Evolutionary conservation across 2,888 invertebrate species (phyloP).

Genomic region (Stomorhina lunata): DNA sequence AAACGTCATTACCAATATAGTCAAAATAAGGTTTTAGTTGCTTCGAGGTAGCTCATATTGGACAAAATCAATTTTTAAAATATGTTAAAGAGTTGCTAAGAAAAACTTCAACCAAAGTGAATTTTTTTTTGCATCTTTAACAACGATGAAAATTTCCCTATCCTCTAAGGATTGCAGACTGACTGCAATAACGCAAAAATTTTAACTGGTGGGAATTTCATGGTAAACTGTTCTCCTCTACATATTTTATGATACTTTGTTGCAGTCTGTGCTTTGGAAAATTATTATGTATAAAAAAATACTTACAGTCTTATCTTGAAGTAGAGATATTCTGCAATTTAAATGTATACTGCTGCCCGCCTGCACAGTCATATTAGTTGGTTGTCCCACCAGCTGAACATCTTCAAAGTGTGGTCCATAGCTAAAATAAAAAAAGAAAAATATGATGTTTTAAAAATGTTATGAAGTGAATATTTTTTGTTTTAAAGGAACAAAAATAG

Average conservation of each 20-base stretch:
- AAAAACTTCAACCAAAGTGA: not conserved
- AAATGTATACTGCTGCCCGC: constrained; percentile 86
- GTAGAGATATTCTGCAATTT: constrained; percentile 87
- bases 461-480: not conserved
- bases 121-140: not conserved
- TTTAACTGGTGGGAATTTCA: constrained; percentile 13
- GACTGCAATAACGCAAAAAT: not conserved
- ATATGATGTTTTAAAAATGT: not conserved
- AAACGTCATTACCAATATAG: too few species aligned
- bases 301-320: constrained; percentile 89
- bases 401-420: constrained; percentile 88
- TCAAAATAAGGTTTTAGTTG: too few species aligned
- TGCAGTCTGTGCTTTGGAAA: not conserved
- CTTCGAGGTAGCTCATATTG: too few species aligned
- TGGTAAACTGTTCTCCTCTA: not conserved
- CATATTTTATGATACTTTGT: not conserved
- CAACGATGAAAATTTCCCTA: constrained; percentile 22
- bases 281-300: constrained; percentile 13
- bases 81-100: too few species aligned
- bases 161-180: not conserved
- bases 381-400: constrained; percentile 81
- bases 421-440: constrained; percentile 73
- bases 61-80: too few species aligned
- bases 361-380: constrained; percentile 87
- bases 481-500: too few species aligned